Conservation (phyloP, 2,797 vertebrate genomes). For the Pangasius sanitwongsei region DNA sequence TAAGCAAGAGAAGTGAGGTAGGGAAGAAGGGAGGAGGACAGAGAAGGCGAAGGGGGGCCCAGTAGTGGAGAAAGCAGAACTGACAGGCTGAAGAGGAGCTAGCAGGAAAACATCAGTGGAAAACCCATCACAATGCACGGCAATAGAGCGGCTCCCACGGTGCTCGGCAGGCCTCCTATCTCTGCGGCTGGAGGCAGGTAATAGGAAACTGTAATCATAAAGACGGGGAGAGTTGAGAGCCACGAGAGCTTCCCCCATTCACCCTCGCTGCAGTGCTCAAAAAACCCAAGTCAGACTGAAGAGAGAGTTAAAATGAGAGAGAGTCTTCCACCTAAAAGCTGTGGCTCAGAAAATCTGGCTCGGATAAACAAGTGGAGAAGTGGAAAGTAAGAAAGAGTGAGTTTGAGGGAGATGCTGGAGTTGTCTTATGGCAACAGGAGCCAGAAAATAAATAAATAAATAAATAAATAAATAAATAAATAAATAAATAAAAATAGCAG, state of each 20-base stretch:
- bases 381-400: background rate
- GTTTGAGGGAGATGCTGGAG: constrained; percentile 8
- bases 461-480: background rate
- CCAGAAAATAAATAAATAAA: background rate
- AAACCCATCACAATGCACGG: constrained; percentile 79
- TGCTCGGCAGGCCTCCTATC: constrained; percentile 78
- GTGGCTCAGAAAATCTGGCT: constrained; percentile 41
- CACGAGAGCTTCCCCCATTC: constrained; percentile 71
- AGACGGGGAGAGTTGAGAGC: constrained; percentile 67
- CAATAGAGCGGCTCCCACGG: constrained; percentile 73
- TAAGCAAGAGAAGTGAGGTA: constrained; percentile 17
- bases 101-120: constrained; percentile 77
- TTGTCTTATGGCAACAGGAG: constrained; percentile 14
- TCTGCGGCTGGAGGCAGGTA: constrained; percentile 78
- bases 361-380: constrained; percentile 33
- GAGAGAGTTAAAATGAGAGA: constrained; percentile 35
- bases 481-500: background rate
- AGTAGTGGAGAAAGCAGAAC: constrained; percentile 64
- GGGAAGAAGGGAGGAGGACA: constrained; percentile 14
- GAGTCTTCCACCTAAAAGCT: constrained; percentile 48
- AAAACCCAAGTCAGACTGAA: constrained; percentile 25
- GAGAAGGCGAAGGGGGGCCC: constrained; percentile 16
- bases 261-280: constrained; percentile 51
- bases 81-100: constrained; percentile 69
- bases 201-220: constrained; percentile 79